These are phyloP conservation scores for Dione juno DNA, from an alignment of 2,888 invertebrate species.

Conservation along the genomic window DNA sequence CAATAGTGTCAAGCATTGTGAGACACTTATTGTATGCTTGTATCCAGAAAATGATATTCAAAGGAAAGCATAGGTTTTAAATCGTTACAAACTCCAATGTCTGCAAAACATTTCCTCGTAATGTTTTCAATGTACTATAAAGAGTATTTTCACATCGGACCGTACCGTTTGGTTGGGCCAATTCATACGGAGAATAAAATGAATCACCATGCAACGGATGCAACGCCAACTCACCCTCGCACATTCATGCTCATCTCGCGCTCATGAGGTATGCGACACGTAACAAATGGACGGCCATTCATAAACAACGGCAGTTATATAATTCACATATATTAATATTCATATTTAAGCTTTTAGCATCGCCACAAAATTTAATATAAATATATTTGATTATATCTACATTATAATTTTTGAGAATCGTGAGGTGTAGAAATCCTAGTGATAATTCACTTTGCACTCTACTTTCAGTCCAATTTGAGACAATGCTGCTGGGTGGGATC, in stretches of 20 bases:
- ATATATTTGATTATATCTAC: background rate
- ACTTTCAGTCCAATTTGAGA: background rate
- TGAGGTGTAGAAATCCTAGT: too few species aligned
- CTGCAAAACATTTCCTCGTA: conserved; percentile 37
- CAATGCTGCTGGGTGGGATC: too few species aligned
- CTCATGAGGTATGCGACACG: conserved; percentile 47
- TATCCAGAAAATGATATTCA: conserved; percentile 72
- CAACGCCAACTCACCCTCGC: conserved; percentile 47
- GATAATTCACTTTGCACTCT: background rate
- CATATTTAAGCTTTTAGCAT: conserved; percentile 5
- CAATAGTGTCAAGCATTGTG: conserved; percentile 2
- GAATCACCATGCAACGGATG: conserved; percentile 58
- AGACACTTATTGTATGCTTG: conserved; percentile 47
- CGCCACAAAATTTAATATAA: background rate
- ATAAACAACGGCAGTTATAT: conserved; percentile 59
- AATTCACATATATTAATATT: conserved; percentile 36
- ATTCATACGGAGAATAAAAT: conserved; percentile 62
- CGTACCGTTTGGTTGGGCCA: conserved; percentile 40
- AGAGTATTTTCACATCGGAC: conserved; percentile 30
- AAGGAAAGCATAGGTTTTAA: conserved; percentile 51
- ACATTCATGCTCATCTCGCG: conserved; percentile 45
- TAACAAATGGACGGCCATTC: conserved; percentile 68
- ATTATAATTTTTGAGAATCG: background rate
- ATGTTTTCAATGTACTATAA: conserved; percentile 43
- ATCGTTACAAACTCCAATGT: conserved; percentile 29